These are phyloP conservation scores for Pterostichus madidus DNA, from an alignment of 2,888 invertebrate species.

Conservation along the genomic window DNA sequence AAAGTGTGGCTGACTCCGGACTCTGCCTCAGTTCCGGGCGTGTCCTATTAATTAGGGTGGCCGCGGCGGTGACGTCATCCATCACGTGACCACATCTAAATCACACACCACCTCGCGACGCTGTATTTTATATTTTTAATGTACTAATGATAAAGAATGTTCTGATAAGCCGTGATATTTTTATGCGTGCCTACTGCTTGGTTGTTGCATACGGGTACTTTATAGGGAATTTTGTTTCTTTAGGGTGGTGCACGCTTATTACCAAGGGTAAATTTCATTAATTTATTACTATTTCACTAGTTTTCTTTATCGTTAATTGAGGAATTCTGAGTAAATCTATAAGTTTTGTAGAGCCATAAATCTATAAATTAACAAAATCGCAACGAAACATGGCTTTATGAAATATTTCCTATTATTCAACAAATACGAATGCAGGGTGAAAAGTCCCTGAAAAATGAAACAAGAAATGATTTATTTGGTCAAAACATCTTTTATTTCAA, in stretches of 20 bases:
- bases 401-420: too few species aligned
- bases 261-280: neutral
- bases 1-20: neutral
- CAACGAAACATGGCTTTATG: too few species aligned
- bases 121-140: slow-evolving; percentile 15
- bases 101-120: slow-evolving; percentile 16
- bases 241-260: neutral
- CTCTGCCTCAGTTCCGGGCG: slow-evolving; percentile 11
- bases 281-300: neutral
- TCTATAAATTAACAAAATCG: too few species aligned
- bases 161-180: slow-evolving; percentile 28
- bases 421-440: too few species aligned
- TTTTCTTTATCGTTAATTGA: neutral
- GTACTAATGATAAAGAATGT: slow-evolving; percentile 25
- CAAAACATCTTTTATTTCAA: too few species aligned
- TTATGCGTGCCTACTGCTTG: neutral
- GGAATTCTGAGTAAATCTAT: too few species aligned
- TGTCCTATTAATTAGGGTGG: slow-evolving; percentile 34
- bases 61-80: slow-evolving; percentile 22
- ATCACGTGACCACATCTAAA: slow-evolving; percentile 46
- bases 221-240: slow-evolving; percentile 2
- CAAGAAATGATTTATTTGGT: too few species aligned
- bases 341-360: too few species aligned
- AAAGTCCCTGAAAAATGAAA: too few species aligned
- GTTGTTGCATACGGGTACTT: neutral